Evolutionary conservation across 2,113 vertebrate species (phyloP).

Genomic region (Oostethus manadensis): DNA sequence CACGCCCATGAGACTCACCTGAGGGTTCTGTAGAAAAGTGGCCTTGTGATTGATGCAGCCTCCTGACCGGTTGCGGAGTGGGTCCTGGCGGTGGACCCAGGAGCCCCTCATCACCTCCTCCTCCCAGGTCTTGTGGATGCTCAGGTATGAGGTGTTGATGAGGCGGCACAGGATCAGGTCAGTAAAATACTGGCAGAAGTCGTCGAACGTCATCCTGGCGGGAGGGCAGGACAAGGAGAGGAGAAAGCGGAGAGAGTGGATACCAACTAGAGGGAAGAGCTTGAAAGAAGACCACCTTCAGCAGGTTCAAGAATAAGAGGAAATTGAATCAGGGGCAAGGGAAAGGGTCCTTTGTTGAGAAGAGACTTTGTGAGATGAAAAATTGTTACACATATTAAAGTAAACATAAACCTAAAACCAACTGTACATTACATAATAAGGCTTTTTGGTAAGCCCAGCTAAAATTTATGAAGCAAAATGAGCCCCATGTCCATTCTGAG

Average conservation of each 20-base stretch:
- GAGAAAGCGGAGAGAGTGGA: slow-evolving; percentile 39
- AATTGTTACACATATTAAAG: neutral
- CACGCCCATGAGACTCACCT: slow-evolving; percentile 65
- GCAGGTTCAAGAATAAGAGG: slow-evolving; percentile 35
- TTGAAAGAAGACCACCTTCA: slow-evolving; percentile 43
- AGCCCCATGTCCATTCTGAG: no score
- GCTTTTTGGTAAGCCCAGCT: no score
- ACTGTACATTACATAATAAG: no score
- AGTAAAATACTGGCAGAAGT: slow-evolving; percentile 88
- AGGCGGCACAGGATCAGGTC: slow-evolving; percentile 94
- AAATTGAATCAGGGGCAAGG: slow-evolving; percentile 43
- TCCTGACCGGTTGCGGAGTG: slow-evolving; percentile 81
- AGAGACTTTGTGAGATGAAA: neutral
- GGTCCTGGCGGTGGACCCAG: slow-evolving; percentile 81
- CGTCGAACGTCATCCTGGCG: slow-evolving; percentile 95
- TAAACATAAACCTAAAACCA: no score
- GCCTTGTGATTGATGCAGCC: slow-evolving; percentile 92
- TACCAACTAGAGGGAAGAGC: slow-evolving; percentile 32
- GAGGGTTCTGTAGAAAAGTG: slow-evolving; percentile 94
- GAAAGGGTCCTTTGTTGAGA: slow-evolving; percentile 22
- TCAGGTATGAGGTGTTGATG: slow-evolving; percentile 95
- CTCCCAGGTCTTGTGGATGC: slow-evolving; percentile 99
- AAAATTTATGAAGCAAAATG: no score
- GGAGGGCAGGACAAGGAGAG: slow-evolving; percentile 22
- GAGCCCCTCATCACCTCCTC: slow-evolving; percentile 81